phyloP scores from a whole-genome alignment of 2,888 invertebrate species.

The Stomorhina lunata region DNA sequence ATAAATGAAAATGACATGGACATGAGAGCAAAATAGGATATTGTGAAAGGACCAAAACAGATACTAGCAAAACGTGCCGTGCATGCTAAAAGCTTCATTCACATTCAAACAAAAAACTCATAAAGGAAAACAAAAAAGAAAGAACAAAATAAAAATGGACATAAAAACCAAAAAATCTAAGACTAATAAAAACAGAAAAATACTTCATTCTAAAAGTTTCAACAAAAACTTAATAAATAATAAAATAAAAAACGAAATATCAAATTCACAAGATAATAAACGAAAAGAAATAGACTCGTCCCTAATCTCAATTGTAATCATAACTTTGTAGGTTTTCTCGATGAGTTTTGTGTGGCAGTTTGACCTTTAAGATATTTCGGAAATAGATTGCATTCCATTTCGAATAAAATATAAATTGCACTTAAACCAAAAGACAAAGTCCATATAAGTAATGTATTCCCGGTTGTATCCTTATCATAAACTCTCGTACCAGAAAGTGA shows the following conservation, averaged over 20 bases:
- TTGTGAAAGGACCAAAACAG: not conserved
- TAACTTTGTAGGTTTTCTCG: conserved; percentile 4
- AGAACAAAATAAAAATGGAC: conserved; percentile 68
- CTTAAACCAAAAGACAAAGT: not conserved
- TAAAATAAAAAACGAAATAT: conserved; percentile 16
- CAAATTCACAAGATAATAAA: conserved; percentile 38
- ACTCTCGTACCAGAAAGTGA: not conserved
- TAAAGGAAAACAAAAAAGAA: not conserved
- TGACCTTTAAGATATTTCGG: conserved; percentile 4
- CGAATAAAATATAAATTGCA: not conserved
- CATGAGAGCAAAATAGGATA: conserved; percentile 29
- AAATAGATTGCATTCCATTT: conserved; percentile 6
- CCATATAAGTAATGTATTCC: not conserved
- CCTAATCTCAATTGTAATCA: conserved; percentile 36
- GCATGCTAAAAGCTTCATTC: not conserved
- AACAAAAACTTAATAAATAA: not conserved
- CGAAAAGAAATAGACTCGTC: conserved; percentile 17
- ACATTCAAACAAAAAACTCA: conserved; percentile 40
- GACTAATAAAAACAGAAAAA: not conserved
- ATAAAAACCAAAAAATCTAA: conserved; percentile 56
- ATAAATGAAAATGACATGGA: conserved; percentile 48
- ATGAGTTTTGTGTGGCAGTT: not conserved
- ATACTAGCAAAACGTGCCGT: conserved; percentile 37
- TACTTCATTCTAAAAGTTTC: not conserved
- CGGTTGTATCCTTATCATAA: not conserved